These are phyloP conservation scores for Encarsia formosa DNA, from an alignment of 2,888 invertebrate species.

Conservation along the genomic window DNA sequence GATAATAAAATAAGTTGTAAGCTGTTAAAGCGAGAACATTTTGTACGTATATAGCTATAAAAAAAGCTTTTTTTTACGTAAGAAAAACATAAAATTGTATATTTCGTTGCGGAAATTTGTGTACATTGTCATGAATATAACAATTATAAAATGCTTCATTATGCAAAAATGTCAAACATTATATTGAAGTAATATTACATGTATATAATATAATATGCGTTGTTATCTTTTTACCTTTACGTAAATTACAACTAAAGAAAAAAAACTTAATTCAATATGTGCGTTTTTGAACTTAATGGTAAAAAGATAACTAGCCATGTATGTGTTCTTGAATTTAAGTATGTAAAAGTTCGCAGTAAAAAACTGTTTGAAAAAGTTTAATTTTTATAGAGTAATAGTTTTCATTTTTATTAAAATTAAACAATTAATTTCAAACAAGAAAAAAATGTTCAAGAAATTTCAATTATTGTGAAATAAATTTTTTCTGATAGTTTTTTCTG, in stretches of 20 bases:
- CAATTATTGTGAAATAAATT: constrained; percentile 1
- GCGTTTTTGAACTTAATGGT: too few relatives aligned
- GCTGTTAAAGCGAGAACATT: constrained; percentile 21
- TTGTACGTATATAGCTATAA: constrained; percentile 33
- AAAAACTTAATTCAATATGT: background rate
- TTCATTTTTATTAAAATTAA: too few relatives aligned
- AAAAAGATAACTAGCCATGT: constrained; percentile 21
- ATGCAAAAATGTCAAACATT: constrained; percentile 13
- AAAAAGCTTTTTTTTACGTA: constrained; percentile 29
- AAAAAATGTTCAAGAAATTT: too few relatives aligned
- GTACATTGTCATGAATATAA: constrained; percentile 28
- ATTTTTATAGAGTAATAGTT: too few relatives aligned
- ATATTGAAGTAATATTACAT: constrained; percentile 17
- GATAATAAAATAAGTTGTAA: constrained; percentile 22
- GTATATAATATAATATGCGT: constrained; percentile 23
- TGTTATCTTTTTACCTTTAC: constrained; percentile 22
- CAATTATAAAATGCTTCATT: constrained; percentile 14
- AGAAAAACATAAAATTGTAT: constrained; percentile 30
- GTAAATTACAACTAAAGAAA: background rate
- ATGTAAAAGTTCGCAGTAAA: background rate
- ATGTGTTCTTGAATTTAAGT: constrained; percentile 24
- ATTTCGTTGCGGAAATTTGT: constrained; percentile 34
- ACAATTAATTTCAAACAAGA: too few relatives aligned
- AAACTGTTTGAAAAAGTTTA: too few relatives aligned
- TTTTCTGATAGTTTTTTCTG: too few relatives aligned